phyloP scores from a whole-genome alignment of 1,140 invertebrate species.

The Micrasema longulum region DNA sequence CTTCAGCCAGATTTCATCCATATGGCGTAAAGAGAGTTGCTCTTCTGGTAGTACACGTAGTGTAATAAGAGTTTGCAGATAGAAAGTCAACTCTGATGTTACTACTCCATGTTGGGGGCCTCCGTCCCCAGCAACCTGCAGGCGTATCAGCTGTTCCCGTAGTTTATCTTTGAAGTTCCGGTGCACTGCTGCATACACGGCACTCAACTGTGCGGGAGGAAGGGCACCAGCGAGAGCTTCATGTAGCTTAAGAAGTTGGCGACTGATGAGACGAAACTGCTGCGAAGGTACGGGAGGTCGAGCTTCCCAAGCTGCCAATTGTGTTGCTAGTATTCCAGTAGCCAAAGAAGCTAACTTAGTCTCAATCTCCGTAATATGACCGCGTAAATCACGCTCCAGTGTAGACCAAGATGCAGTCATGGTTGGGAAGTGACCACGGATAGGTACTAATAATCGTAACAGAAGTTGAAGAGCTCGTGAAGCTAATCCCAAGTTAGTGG shows the following conservation, averaged over 20 bases:
- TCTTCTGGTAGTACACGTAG: slow-evolving; percentile 83
- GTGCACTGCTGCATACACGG: slow-evolving; percentile 87
- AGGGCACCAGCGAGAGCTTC: slow-evolving; percentile 88
- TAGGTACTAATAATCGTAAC: slow-evolving; percentile 79
- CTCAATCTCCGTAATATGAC: slow-evolving; percentile 93
- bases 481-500: slow-evolving; percentile 92
- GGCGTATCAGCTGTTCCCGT: slow-evolving; percentile 83
- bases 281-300: slow-evolving; percentile 94
- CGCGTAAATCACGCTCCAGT: slow-evolving; percentile 82
- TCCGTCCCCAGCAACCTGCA: slow-evolving; percentile 94
- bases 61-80: slow-evolving; percentile 90
- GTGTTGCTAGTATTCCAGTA: slow-evolving; percentile 81
- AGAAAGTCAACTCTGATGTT: slow-evolving; percentile 95
- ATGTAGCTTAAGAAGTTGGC: slow-evolving; percentile 92
- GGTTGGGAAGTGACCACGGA: slow-evolving; percentile 75
- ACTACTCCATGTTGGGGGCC: slow-evolving; percentile 96
- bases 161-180: slow-evolving; percentile 89
- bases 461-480: slow-evolving; percentile 88
- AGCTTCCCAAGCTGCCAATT: slow-evolving; percentile 89
- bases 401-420: slow-evolving; percentile 60
- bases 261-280: slow-evolving; percentile 91
- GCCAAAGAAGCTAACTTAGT: slow-evolving; percentile 92
- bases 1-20: slow-evolving; percentile 81
- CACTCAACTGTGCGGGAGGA: slow-evolving; percentile 76
- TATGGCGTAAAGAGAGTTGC: slow-evolving; percentile 78